These are phyloP conservation scores for Coryphaenoides rupestris DNA, from an alignment of 2,113 vertebrate genomes.

Conservation along the genomic window DNA sequence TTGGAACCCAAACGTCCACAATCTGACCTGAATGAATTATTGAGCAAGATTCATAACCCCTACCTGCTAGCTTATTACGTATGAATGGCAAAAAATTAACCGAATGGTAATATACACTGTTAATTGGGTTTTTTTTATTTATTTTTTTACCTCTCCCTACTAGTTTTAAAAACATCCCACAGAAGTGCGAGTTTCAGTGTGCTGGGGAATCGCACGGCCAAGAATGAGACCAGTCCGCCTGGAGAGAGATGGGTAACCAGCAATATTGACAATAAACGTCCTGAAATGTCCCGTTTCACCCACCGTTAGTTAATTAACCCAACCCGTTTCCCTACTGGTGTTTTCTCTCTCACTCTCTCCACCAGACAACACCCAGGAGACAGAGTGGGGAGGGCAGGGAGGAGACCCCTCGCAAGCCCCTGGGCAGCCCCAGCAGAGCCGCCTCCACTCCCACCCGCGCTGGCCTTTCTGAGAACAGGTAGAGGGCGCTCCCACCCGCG, in stretches of 20 bases:
- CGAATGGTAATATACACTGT: neutral
- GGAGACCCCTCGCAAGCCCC: slow-evolving; percentile 82
- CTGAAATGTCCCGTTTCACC: neutral
- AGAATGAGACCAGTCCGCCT: slow-evolving; percentile 82
- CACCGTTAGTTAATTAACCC: too few species aligned
- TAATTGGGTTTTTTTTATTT: too few species aligned
- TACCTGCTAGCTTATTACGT: neutral
- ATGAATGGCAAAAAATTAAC: neutral
- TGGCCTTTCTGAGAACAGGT: slow-evolving; percentile 90
- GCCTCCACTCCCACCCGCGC: slow-evolving; percentile 78
- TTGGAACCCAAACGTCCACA: neutral
- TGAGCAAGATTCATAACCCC: neutral
- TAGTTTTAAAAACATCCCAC: slow-evolving; percentile 85
- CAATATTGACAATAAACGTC: neutral
- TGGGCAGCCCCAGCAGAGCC: slow-evolving; percentile 78
- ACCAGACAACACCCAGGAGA: slow-evolving; percentile 80
- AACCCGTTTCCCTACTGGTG: too few species aligned
- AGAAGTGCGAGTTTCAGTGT: slow-evolving; percentile 92
- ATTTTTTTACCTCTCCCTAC: slow-evolving; percentile 11
- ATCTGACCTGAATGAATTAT: neutral
- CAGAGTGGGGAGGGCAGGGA: slow-evolving; percentile 81
- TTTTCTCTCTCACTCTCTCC: slow-evolving; percentile 25
- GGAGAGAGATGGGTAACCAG: slow-evolving; percentile 84
- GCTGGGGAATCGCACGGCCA: slow-evolving; percentile 81
- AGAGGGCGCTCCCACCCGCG: slow-evolving; percentile 2